phyloP scores from a whole-genome alignment of 2,888 invertebrate genomes.

The Margaritifera margaritifera region DNA sequence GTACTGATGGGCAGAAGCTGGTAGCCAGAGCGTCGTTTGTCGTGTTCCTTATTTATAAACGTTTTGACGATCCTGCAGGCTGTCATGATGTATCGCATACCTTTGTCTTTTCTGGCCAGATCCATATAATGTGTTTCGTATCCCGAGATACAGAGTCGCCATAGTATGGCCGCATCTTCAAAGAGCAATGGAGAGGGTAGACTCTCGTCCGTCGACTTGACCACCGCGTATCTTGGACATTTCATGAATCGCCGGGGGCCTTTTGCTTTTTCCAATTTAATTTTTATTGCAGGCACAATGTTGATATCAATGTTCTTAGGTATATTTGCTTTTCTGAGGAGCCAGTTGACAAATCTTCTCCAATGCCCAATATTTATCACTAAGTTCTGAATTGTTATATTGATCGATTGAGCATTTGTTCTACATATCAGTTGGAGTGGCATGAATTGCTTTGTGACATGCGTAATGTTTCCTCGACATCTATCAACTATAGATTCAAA shows the following conservation, averaged over 20 bases:
- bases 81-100: slow-evolving; percentile 36
- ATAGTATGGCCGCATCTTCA: slow-evolving; percentile 24
- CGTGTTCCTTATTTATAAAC: neutral
- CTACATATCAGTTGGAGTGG: slow-evolving; percentile 16
- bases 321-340: too few species aligned
- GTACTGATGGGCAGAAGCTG: slow-evolving; percentile 18
- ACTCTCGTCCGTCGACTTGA: slow-evolving; percentile 35
- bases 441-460: neutral
- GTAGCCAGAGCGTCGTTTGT: neutral
- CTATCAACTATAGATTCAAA: slow-evolving; percentile 25
- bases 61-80: slow-evolving; percentile 42
- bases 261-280: slow-evolving; percentile 25
- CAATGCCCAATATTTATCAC: too few species aligned
- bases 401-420: slow-evolving; percentile 29
- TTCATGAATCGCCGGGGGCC: slow-evolving; percentile 14
- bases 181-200: slow-evolving; percentile 2
- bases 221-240: slow-evolving; percentile 39
- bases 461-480: neutral
- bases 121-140: slow-evolving; percentile 45
- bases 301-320: slow-evolving; percentile 33
- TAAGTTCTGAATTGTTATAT: slow-evolving; percentile 12
- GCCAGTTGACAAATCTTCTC: too few species aligned
- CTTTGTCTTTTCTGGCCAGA: slow-evolving; percentile 19
- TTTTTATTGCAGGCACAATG: slow-evolving; percentile 37
- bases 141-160: slow-evolving; percentile 41